These are phyloP conservation scores for Orussus abietinus DNA, from an alignment of 1,140 invertebrate species.

Conservation along the genomic window DNA sequence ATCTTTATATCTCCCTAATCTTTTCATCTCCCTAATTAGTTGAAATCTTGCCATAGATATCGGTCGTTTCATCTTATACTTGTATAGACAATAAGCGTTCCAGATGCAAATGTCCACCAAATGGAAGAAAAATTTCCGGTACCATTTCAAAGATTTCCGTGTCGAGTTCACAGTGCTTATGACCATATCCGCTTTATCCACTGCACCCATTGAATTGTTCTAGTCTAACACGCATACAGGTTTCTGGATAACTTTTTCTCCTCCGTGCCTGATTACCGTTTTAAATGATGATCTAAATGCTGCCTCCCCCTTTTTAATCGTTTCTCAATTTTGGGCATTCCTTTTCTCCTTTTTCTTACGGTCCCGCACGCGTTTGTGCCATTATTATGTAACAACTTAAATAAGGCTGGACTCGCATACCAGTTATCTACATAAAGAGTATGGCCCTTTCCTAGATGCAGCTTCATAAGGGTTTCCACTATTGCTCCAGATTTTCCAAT, in stretches of 20 bases:
- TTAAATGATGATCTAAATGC: conserved; percentile 8
- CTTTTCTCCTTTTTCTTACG: conserved; percentile 26
- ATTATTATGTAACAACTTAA: too few species aligned
- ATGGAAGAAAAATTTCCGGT: conserved; percentile 22
- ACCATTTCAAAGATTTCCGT: too few species aligned
- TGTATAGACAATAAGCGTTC: too few species aligned
- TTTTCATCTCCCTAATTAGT: too few species aligned
- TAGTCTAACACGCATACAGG: conserved; percentile 1
- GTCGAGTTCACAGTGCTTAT: conserved; percentile 21
- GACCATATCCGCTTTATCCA: conserved; percentile 1
- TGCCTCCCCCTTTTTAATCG: conserved; percentile 23
- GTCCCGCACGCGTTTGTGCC: conserved; percentile 30
- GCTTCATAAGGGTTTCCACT: too few species aligned
- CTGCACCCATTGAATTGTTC: neutral
- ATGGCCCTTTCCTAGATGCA: too few species aligned
- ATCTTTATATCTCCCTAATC: too few species aligned
- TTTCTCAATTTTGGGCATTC: conserved; percentile 25
- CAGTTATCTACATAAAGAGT: conserved; percentile 21
- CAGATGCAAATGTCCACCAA: conserved; percentile 6
- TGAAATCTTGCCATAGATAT: conserved; percentile 4
- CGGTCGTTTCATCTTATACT: neutral
- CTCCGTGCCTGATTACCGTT: neutral
- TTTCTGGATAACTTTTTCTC: neutral
- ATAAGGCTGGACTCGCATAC: too few species aligned
- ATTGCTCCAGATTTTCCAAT: too few species aligned